Base-by-base conservation (phyloP, 2,113 vertebrate genomes). In the Cavia porcellus region DNA sequence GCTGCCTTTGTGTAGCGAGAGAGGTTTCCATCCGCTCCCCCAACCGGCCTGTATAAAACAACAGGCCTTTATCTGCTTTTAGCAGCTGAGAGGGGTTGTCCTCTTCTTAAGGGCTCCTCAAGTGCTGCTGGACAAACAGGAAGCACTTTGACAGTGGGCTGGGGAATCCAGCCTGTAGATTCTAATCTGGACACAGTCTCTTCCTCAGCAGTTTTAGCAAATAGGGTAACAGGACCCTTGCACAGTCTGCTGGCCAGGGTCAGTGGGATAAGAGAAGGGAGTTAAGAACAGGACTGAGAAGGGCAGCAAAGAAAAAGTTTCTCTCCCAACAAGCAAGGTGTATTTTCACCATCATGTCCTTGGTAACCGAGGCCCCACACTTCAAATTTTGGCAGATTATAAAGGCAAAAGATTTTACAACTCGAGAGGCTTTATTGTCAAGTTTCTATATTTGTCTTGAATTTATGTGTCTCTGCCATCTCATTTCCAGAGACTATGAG, bases 1-100 rank as follows among this genome's bases (percentile, higher is more conserved):
- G 3, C 83, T 5, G 95, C 88, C 96, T 98, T 98, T 98, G 98
- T 97, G 96, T 90, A 91, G 92, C 83, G 95, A 96, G 87, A 98
- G 96, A 94, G 97, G 97, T 93, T 97, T 97, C 92, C 92, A 81
- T 92, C 87, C 1, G 3, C 38, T 66, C 11, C 70, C 66, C 96
- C n/a, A 55, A 95, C 97, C 96, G 0, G 25, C 38, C 1, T 0
- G 35, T 96, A 90, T 32, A 84, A 92, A 98, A 96, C 98, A 98
- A 96, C 95, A 98, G 97, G 87, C 93, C 20, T 79, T 97, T 94
- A 32, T 98, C 96, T 97, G 95, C 90, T 80, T 79, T 1, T 13
- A 75, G 74, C 90, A 96, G 86, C 84, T 64, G 61, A 8, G 45
- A 70, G 68, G 68, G 7, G 22, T 0, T 5, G 7, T 50, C 30